Conservation (phyloP, 2,888 invertebrate genomes). For the Hyposoter dolosus region DNA sequence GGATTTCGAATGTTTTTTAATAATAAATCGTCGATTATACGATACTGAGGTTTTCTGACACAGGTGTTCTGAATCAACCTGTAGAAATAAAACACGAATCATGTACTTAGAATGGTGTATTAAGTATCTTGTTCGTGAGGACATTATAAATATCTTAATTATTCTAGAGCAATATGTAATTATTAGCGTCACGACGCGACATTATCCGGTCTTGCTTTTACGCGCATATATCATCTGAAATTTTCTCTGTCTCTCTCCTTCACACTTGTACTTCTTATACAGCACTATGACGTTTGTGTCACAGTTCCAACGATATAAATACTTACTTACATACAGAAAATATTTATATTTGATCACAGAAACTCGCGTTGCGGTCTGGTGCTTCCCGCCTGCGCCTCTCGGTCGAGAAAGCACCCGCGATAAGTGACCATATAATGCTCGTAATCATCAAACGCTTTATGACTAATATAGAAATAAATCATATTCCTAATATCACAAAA, state of each 20-base stretch:
- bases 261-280: conserved; percentile 15
- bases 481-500: conserved; percentile 1
- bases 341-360: conserved; percentile 47
- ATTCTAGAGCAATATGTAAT: conserved; percentile 63
- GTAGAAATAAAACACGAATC: conserved; percentile 30
- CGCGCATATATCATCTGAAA: conserved; percentile 64
- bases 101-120: conserved; percentile 40
- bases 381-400: conserved; percentile 63
- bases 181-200: conserved; percentile 62
- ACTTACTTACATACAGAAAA: conserved; percentile 5
- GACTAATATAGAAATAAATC: conserved; percentile 52
- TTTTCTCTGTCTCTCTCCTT: conserved; percentile 32
- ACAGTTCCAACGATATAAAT: conserved; percentile 10
- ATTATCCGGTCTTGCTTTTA: conserved; percentile 49
- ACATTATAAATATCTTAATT: conserved; percentile 69
- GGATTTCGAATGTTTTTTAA: not conserved
- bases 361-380: conserved; percentile 66
- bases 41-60: not conserved
- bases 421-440: conserved; percentile 60
- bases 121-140: conserved; percentile 58
- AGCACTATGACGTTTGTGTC: conserved; percentile 26
- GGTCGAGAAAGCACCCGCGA: conserved; percentile 55
- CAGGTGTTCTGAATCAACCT: conserved; percentile 10
- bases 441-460: conserved; percentile 61
- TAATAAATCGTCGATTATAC: not conserved